Evolutionary conservation across 2,888 invertebrate species (phyloP), one percentile per base, ranked within the genome.

Genomic region (Caenorhabditis angaria): DNA sequence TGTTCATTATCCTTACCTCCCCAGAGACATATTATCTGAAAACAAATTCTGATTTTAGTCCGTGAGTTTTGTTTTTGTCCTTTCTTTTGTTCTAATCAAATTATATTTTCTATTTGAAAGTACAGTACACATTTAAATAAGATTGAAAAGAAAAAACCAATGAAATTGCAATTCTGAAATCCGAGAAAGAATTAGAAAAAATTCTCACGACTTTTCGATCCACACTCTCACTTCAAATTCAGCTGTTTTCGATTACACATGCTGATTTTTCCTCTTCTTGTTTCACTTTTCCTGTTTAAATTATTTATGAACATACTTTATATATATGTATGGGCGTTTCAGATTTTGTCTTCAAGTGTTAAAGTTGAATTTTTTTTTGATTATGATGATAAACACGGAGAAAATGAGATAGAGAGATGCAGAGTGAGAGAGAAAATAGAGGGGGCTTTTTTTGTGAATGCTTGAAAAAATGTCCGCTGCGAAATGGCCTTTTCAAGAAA

Each of bases 221-320:
- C 22, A 5, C 32, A 28, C 25, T 57, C 25, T 29, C 57, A 28
- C 51, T 57, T 61, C 55, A 18, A 14, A 41, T 41, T 41, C 41
- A 41, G 41, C 41, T 41, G 41, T 18, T 41, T 41, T 6, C 18
- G 41, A 41, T 41, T 41, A 12, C 41, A 41, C 41, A 41, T 24
- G 27, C 5, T 47, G 47, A 61, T 50, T 32, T 50, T 54, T 22
- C 63, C 59, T 20, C n/a, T 57, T 55, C 18, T 35, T 25, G 35
- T 59, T 60, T 62, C 53, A 22, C 4, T 48, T n/a, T 64, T 65
- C 56, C 61, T 64, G 54, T 70, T 61, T 70, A 61, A 59, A n/a
- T n/a, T n/a, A n/a, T n/a, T n/a, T n/a, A n/a, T n/a, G n/a, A n/a
- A n/a, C n/a, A n/a, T n/a, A n/a, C n/a, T n/a, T n/a, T n/a, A n/a